Percentiles rank a stretch among this genome's conserved stretches.
Evolutionary conservation across 2,113 vertebrate genomes (phyloP).

Genomic region (Nycticebus coucang): DNA sequence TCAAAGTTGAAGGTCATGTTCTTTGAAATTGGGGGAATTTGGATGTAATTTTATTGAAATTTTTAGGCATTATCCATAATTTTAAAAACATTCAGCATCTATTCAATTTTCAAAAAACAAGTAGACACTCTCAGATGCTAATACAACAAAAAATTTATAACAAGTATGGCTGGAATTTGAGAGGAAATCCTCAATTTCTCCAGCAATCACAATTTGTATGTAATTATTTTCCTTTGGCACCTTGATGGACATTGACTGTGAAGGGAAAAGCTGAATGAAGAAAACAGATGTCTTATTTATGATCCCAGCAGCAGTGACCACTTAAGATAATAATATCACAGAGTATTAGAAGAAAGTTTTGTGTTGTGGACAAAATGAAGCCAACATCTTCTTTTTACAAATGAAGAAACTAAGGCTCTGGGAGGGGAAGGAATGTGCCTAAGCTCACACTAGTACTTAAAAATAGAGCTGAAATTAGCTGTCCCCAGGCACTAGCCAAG

Average conservation of each 20-base stretch:
- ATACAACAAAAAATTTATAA: not conserved
- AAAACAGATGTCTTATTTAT: not conserved
- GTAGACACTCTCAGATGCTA: not conserved
- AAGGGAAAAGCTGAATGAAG: not conserved
- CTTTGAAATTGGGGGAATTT: not conserved
- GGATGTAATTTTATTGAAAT: not conserved
- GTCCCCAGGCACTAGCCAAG: not conserved
- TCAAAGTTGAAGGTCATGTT: not conserved
- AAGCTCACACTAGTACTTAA: not conserved
- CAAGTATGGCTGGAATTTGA: not conserved
- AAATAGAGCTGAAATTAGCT: not conserved
- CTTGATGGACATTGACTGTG: not conserved
- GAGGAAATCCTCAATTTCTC: not conserved
- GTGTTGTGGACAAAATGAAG: not conserved
- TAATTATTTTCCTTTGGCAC: not conserved
- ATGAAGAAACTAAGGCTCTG: not conserved
- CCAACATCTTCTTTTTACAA: not conserved
- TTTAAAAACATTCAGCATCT: conserved; percentile 16
- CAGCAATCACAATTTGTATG: not conserved
- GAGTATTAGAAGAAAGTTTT: not conserved
- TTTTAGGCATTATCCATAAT: not conserved
- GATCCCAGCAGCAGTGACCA: not conserved
- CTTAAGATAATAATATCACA: not conserved
- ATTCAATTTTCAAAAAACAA: not conserved
- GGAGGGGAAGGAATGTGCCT: not conserved